Evolutionary conservation across 2,888 invertebrate genomes (phyloP), one percentile per base, ranked within the genome.

Genomic region (Steinernema carpocapsae): DNA sequence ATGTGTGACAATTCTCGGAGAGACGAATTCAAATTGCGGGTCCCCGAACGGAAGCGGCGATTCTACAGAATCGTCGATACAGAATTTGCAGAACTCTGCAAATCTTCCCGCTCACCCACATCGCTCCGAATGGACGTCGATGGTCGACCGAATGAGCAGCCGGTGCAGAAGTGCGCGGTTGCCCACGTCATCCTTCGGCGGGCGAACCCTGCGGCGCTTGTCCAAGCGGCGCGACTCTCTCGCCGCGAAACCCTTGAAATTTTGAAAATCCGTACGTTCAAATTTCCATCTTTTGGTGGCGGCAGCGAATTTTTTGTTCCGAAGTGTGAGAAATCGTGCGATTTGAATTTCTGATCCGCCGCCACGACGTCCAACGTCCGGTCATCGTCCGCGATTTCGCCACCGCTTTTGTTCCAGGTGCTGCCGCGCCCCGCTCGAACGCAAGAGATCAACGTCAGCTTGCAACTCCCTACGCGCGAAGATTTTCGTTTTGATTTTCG

Each of bases 401-500:
- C 14, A 14, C 19, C 14, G 48, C 19, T 48, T 19, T 48, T 19
- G 19, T 48, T 14, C 48, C 14, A 29, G 7, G 64, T n/a, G 64
- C 1, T 26, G 64, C 1, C 6, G 32, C 64, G 32, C 26, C 32
- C n/a, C 32, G 17, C 64, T 24, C 32, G 12, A 22, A 3, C 19
- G 52, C 52, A 2, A 19, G 1, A 22, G 22, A 22, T 12, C 22
- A 12, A 10, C 12, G 52, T 12, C 10, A 22, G n/a, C 19, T 48
- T 7, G 48, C 48, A 48, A 48, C n/a, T 48, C 22, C 52, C 52
- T 29, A 29, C 64, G 64, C 64, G 64, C 64, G 64, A 64, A 64
- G 12, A 64, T 64, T 29, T 32, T 64, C 64, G 64, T 32, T 64
- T 64, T 32, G 64, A 64, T 22, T 64, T 64, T 29, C 64, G 64